Conservation (phyloP, 2,888 invertebrate species). For the Andrena dorsata region DNA sequence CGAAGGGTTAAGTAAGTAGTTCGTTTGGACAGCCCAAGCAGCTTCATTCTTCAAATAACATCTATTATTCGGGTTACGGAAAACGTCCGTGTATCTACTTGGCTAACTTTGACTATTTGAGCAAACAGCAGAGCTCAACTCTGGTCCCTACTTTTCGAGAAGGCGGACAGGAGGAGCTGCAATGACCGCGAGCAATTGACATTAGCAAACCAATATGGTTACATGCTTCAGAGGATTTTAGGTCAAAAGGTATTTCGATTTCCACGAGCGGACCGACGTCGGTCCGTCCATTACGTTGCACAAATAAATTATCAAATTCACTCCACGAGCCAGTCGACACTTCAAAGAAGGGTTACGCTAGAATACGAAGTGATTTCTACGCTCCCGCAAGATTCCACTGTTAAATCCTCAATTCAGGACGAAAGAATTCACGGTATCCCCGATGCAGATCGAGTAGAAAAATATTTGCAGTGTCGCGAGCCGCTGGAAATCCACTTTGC, state of each 20-base stretch:
- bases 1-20: too few relatives aligned
- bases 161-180: not conserved
- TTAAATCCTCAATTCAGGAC: not conserved
- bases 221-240: conserved; percentile 1
- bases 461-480: conserved; percentile 44
- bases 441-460: conserved; percentile 21
- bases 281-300: not conserved
- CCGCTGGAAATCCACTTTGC: conserved; percentile 32
- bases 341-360: not conserved
- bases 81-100: not conserved
- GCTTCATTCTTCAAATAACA: too few relatives aligned
- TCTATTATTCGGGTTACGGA: not conserved
- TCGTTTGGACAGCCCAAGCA: not conserved
- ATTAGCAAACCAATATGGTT: not conserved
- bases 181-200: conserved; percentile 6
- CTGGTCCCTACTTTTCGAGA: conserved; percentile 11
- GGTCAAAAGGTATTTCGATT: conserved; percentile 23
- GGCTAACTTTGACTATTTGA: not conserved
- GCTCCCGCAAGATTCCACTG: too few relatives aligned
- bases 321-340: too few relatives aligned
- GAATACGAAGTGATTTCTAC: not conserved
- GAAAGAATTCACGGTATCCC: not conserved
- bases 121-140: not conserved
- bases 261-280: conserved; percentile 2
- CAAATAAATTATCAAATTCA: too few relatives aligned